Evolutionary conservation across 1,140 invertebrate species (phyloP).

Genomic region (Phenacoccus solenopsis): DNA sequence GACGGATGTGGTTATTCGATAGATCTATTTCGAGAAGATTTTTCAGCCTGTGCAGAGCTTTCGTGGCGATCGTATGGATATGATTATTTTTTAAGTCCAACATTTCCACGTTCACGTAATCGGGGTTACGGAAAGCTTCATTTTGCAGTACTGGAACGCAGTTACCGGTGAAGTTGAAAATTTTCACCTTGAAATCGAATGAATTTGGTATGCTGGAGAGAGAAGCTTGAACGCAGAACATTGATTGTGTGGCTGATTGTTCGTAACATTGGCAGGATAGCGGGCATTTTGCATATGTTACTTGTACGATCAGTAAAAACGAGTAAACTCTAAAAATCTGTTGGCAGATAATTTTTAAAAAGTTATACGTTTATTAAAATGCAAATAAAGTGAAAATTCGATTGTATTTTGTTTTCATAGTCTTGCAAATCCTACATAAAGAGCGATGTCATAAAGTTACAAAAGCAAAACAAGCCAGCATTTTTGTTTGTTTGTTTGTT

Average conservation of each 20-base stretch:
- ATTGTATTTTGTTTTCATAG: not conserved
- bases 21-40: constrained; percentile 4
- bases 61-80: not conserved
- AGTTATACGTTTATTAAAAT: not conserved
- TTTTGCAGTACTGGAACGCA: not conserved
- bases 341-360: not conserved
- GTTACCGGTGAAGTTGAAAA: constrained; percentile 5
- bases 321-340: not conserved
- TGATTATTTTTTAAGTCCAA: not conserved
- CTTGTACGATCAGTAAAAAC: not conserved
- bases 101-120: not conserved
- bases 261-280: not conserved
- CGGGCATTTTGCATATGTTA: not conserved
- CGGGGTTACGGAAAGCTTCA: not conserved
- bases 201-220: not conserved
- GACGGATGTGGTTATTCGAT: not conserved
- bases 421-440: not conserved
- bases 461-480: no score
- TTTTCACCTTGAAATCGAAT: not conserved
- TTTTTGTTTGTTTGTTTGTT: no score
- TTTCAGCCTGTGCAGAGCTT: not conserved
- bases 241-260: not conserved
- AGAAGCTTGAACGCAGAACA: not conserved
- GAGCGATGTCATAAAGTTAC: no score
- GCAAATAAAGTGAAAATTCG: not conserved